Conservation (phyloP, 2,888 invertebrate species). For the Ctenicera cuprea region DNA sequence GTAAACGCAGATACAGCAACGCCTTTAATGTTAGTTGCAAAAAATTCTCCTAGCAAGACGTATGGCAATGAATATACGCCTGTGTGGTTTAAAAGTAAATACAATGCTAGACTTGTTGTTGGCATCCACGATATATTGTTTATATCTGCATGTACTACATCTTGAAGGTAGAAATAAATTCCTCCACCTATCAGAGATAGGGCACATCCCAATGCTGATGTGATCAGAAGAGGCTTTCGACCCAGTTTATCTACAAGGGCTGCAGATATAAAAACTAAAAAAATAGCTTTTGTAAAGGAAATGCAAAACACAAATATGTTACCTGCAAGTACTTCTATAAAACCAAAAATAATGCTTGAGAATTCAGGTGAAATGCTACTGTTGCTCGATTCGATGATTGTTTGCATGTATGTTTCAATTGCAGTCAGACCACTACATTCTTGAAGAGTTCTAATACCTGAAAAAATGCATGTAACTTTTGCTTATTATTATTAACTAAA, state of each 20-base stretch:
- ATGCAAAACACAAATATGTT: neutral
- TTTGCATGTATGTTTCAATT: slow-evolving; percentile 67
- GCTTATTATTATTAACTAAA: too few relatives aligned
- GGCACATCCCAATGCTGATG: slow-evolving; percentile 76
- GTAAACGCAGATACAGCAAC: slow-evolving; percentile 76
- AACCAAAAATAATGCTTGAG: slow-evolving; percentile 78
- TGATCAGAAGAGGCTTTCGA: slow-evolving; percentile 74
- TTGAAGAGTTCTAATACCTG: slow-evolving; percentile 73
- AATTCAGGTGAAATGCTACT: slow-evolving; percentile 74
- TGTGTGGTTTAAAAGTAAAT: slow-evolving; percentile 76
- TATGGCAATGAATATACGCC: slow-evolving; percentile 73
- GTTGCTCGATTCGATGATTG: slow-evolving; percentile 76
- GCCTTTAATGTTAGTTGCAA: slow-evolving; percentile 78
- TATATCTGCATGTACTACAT: slow-evolving; percentile 69
- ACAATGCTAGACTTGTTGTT: slow-evolving; percentile 75
- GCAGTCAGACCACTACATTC: slow-evolving; percentile 24
- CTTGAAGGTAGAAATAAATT: slow-evolving; percentile 75
- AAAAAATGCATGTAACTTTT: too few relatives aligned
- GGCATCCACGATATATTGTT: slow-evolving; percentile 74
- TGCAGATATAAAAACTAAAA: slow-evolving; percentile 8
- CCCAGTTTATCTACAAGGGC: slow-evolving; percentile 74
- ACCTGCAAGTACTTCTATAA: slow-evolving; percentile 76
- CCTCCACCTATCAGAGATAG: slow-evolving; percentile 74
- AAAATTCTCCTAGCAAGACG: slow-evolving; percentile 78
- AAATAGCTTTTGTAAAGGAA: too few relatives aligned